Conservation (phyloP, 2,113 vertebrate genomes). For the Anser cygnoides region DNA sequence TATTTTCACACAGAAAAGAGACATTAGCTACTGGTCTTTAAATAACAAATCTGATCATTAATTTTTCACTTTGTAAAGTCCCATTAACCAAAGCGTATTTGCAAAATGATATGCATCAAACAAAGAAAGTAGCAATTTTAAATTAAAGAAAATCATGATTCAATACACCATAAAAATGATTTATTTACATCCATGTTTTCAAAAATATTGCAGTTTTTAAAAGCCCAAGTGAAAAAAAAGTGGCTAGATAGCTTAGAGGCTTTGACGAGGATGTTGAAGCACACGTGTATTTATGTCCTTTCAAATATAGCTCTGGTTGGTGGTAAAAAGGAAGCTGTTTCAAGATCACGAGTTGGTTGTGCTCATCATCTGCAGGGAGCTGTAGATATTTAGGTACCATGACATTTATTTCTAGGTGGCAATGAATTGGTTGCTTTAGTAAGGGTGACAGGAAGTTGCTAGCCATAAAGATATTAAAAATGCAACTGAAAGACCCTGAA, state of each 20-base stretch:
- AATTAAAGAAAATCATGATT: background rate
- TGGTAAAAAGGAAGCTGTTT: background rate
- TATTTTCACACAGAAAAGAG: slow-evolving; percentile 33
- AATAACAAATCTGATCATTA: background rate
- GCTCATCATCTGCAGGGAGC: background rate
- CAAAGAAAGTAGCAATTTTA: background rate
- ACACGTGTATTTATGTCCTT: fast-evolving
- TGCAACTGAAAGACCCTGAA: background rate
- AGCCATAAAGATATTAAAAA: background rate
- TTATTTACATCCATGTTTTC: background rate
- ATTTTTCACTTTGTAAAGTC: background rate
- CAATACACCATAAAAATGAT: background rate
- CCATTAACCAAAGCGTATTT: background rate
- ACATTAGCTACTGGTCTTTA: background rate
- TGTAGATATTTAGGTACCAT: background rate
- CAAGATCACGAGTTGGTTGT: background rate
- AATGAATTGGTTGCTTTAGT: background rate
- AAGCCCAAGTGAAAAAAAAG: background rate
- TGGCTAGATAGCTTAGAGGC: background rate
- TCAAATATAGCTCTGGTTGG: background rate
- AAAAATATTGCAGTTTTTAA: background rate
- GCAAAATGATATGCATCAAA: background rate
- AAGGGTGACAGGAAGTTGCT: background rate
- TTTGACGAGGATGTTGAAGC: background rate
- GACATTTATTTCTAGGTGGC: background rate